Evolutionary conservation across 2,797 vertebrate genomes (phyloP), one percentile per base, ranked within the genome.

Genomic region (Manis pentadactyla): DNA sequence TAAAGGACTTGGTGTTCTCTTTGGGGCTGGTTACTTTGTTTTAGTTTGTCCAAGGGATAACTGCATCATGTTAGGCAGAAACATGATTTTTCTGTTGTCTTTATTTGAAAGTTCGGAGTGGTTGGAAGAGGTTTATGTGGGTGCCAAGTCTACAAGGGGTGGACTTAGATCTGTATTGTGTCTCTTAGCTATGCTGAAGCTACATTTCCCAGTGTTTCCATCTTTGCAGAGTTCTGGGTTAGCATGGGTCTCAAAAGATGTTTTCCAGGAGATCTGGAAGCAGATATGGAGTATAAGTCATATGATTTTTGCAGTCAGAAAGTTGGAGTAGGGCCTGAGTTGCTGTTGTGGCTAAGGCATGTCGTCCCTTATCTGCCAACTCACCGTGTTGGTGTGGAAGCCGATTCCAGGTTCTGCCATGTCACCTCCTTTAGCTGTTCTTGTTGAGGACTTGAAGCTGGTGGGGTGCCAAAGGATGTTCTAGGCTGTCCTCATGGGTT

Each of bases 271-370:
- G 55, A 63, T 53, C 17, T 15, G 57, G 46, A 73, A 63, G 46
- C 66, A 19, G 55, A 13, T 13, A 7, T 7, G 66, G 12, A 29
- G 17, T 0, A 8, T 23, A 1, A 11, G 15, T n/a, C 27, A 25
- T 37, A 10, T 18, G 15, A 71, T 63, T 78, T 79, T 71, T 79
- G 12, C 39, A 14, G 19, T 23, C 13, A 5, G 34, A 18, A 42
- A 51, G 27, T 75, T 7, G 23, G 68, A 87, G 18, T n/a, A 17
- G n/a, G 59, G 59, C 59, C 7, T 2, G 73, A 21, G 46, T 25
- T 1, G 11, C 29, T 21, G 42, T n/a, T 34, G 8, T 0, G 5
- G 61, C 61, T 29, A 12, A 34, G 0, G 5, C 15, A 1, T 5
- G 7, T 4, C 23, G 31, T 25, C 75, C 25, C 29, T 27, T 27